Conservation (phyloP, 2,888 invertebrate genomes). For the Cinara cedri region DNA sequence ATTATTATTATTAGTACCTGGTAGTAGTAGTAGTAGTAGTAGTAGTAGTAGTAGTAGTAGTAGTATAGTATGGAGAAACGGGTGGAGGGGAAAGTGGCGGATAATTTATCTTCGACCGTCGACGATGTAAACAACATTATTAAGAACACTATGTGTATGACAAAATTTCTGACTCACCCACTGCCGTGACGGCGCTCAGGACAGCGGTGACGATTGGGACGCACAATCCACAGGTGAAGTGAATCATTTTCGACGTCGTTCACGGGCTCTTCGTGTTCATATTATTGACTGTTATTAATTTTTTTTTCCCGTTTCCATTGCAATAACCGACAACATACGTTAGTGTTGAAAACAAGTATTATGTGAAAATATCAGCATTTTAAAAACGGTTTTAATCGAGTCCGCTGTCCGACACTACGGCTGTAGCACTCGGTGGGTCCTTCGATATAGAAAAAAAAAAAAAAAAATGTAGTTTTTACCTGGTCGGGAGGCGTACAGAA, state of each 20-base stretch:
- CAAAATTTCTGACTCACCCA: slow-evolving; percentile 32
- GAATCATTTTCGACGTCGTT: background rate
- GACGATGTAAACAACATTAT: too few species aligned
- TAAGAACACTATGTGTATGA: too few species aligned
- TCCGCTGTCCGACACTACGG: background rate
- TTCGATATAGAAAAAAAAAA: too few species aligned
- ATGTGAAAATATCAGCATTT: background rate
- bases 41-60: too few species aligned
- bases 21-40: too few species aligned
- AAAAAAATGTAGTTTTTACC: too few species aligned
- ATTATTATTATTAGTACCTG: too few species aligned
- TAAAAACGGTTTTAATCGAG: background rate
- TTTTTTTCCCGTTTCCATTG: background rate
- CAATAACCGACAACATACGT: too few species aligned
- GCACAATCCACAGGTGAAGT: background rate
- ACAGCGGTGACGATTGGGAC: background rate
- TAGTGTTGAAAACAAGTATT: background rate
- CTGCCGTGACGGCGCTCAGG: slow-evolving; percentile 8
- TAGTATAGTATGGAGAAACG: too few species aligned
- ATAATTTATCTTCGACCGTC: too few species aligned
- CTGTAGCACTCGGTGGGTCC: too few species aligned
- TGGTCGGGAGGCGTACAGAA: background rate
- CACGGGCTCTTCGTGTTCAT: background rate
- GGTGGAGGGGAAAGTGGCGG: too few species aligned
- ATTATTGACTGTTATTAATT: background rate